Base-by-base conservation (phyloP, 53 echinoderm and acorn worm genomes). In the Hippasteria phrygiana region DNA sequence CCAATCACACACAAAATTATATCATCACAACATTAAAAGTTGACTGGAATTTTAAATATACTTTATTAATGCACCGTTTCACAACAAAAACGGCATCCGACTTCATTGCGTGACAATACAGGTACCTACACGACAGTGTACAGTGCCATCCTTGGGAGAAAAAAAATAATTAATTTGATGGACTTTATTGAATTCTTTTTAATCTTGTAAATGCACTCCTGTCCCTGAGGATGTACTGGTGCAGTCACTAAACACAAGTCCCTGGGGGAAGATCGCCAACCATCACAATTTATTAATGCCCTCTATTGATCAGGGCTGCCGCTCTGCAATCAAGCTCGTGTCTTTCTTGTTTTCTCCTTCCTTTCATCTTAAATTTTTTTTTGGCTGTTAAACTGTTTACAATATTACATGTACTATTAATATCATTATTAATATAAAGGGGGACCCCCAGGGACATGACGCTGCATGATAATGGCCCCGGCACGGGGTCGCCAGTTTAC, bases 341-440 rank as follows among this genome's bases (percentile, higher is more conserved):
- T n/a, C n/a, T n/a, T n/a, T n/a, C n/a, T n/a, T n/a, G n/a, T n/a
- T n/a, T n/a, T n/a, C n/a, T n/a, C n/a, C n/a, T n/a, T n/a, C n/a
- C n/a, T n/a, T n/a, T n/a, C n/a, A n/a, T n/a, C n/a, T n/a, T n/a
- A n/a, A n/a, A n/a, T 75, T 43, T 47, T 75, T 43, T 75, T 27
- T 27, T 26, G 17, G 54, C 54, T 54, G 16, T 2, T 11, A 54
- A 64, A 22, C 77, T 77, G 55, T 77, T 77, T 34, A 77, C 77
- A 77, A 55, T 77, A n/a, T n/a, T n/a, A n/a, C n/a, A n/a, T n/a
- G n/a, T 6, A 55, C 78, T 22, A 56, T 78, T 78, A 78, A 78
- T 78, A 78, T 78, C 59, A 78, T 78, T 78, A 77, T 77, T 51
- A 33, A 59, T 78, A 55, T 55, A 55, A 78, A 55, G 38, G 59